Conservation (phyloP, 2,797 vertebrate species). For the Coilia nasus region DNA sequence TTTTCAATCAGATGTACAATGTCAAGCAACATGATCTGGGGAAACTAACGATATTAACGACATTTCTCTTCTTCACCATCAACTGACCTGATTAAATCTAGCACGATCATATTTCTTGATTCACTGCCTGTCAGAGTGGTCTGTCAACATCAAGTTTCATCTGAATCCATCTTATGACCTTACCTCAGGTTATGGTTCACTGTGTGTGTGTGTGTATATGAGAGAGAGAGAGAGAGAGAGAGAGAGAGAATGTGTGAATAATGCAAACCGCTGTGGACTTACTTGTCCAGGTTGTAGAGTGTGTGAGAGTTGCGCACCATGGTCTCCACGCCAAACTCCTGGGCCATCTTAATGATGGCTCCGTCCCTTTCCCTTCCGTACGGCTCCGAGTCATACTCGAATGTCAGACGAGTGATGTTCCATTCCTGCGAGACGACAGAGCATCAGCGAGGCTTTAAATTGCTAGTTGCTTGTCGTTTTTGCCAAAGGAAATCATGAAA, state of each 20-base stretch:
- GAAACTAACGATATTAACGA: too few relatives aligned
- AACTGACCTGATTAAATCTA: too few relatives aligned
- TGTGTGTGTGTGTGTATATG: too few relatives aligned
- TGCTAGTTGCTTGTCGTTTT: background rate
- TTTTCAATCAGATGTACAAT: background rate
- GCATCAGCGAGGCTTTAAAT: background rate
- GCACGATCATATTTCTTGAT: too few relatives aligned
- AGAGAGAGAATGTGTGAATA: too few relatives aligned
- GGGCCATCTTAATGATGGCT: constrained; percentile 93
- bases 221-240: too few relatives aligned
- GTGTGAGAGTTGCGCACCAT: constrained; percentile 91
- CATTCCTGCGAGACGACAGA: constrained; percentile 80
- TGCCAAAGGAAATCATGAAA: background rate
- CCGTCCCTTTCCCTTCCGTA: constrained; percentile 95
- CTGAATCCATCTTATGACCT: too few relatives aligned
- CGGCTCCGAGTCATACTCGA: constrained; percentile 94
- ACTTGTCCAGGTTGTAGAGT: constrained; percentile 93
- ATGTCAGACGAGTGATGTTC: constrained; percentile 90
- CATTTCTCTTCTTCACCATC: too few relatives aligned
- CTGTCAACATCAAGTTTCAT: too few relatives aligned
- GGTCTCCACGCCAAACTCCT: constrained; percentile 92
- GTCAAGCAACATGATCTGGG: too few relatives aligned
- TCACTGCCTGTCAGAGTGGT: too few relatives aligned
- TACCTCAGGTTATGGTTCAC: too few relatives aligned
- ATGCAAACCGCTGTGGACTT: constrained; percentile 26